phyloP scores from a whole-genome alignment of 1,140 invertebrate species.

The Onthophagus taurus region DNA sequence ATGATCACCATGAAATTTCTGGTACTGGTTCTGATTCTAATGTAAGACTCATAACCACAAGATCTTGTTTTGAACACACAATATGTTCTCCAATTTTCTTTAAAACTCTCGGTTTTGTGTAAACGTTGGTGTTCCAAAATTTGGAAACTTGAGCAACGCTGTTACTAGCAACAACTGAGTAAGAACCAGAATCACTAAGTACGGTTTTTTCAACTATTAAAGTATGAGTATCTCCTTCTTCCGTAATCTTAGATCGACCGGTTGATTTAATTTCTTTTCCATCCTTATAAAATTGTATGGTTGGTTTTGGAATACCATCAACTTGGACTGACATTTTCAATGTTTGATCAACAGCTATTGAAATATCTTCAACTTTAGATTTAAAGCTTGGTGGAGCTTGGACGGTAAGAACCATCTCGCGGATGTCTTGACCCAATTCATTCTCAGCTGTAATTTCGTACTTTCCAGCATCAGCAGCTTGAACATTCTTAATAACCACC shows the following conservation, averaged over 20 bases:
- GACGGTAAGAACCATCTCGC: slow-evolving; percentile 5
- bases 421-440: slow-evolving; percentile 72
- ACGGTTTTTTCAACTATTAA: slow-evolving; percentile 73
- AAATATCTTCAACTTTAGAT: slow-evolving; percentile 66
- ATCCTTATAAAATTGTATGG: slow-evolving; percentile 78
- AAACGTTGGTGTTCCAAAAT: slow-evolving; percentile 70
- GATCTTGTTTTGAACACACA: slow-evolving; percentile 67
- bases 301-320: slow-evolving; percentile 73
- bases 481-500: slow-evolving; percentile 82
- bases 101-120: slow-evolving; percentile 64
- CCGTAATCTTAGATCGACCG: slow-evolving; percentile 58
- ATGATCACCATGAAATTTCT: slow-evolving; percentile 62
- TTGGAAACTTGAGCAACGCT: slow-evolving; percentile 79
- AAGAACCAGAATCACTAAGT: slow-evolving; percentile 84
- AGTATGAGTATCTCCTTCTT: slow-evolving; percentile 57
- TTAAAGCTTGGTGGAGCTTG: slow-evolving; percentile 68
- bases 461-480: slow-evolving; percentile 69
- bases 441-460: slow-evolving; percentile 81
- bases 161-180: slow-evolving; percentile 85
- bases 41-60: slow-evolving; percentile 68
- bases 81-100: slow-evolving; percentile 56
- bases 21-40: slow-evolving; percentile 76
- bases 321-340: slow-evolving; percentile 68
- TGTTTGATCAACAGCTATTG: slow-evolving; percentile 55
- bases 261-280: slow-evolving; percentile 62